phyloP scores from a whole-genome alignment of 2,888 invertebrate genomes.

The Noctua janthina region DNA sequence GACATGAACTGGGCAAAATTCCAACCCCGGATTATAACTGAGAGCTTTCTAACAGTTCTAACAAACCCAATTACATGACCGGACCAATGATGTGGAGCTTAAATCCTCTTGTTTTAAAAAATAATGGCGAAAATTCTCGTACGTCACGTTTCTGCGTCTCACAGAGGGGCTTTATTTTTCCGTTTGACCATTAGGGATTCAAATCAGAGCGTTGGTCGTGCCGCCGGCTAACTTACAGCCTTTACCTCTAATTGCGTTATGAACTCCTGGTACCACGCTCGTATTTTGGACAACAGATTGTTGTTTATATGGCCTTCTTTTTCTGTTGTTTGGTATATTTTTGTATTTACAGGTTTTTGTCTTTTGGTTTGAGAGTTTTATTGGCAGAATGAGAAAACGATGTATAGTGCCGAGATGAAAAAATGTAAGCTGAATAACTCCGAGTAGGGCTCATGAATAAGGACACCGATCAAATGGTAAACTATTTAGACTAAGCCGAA shows the following conservation, averaged over 20 bases:
- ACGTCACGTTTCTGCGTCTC: slow-evolving; percentile 45
- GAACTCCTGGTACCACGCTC: slow-evolving; percentile 70
- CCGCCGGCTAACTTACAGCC: slow-evolving; percentile 76
- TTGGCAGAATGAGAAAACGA: neutral
- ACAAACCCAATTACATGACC: slow-evolving; percentile 48
- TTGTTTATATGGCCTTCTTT: slow-evolving; percentile 48
- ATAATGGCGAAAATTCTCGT: slow-evolving; percentile 38
- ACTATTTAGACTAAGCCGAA: neutral
- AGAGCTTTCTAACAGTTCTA: slow-evolving; percentile 43
- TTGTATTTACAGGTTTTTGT: slow-evolving; percentile 18
- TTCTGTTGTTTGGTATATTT: slow-evolving; percentile 13
- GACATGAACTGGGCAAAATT: slow-evolving; percentile 37
- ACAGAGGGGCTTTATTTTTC: slow-evolving; percentile 51
- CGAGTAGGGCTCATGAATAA: neutral
- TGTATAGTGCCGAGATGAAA: neutral
- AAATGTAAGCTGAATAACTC: no score
- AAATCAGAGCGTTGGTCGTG: slow-evolving; percentile 76
- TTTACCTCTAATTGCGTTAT: slow-evolving; percentile 78
- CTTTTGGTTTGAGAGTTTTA: neutral
- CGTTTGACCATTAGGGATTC: slow-evolving; percentile 79
- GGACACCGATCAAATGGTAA: neutral
- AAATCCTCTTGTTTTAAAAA: slow-evolving; percentile 45
- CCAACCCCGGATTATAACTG: slow-evolving; percentile 45
- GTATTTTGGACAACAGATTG: slow-evolving; percentile 65
- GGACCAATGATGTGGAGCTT: slow-evolving; percentile 32